Base-by-base conservation (phyloP, 2,797 vertebrate genomes). In the Rhadinocentrus ornatus region DNA sequence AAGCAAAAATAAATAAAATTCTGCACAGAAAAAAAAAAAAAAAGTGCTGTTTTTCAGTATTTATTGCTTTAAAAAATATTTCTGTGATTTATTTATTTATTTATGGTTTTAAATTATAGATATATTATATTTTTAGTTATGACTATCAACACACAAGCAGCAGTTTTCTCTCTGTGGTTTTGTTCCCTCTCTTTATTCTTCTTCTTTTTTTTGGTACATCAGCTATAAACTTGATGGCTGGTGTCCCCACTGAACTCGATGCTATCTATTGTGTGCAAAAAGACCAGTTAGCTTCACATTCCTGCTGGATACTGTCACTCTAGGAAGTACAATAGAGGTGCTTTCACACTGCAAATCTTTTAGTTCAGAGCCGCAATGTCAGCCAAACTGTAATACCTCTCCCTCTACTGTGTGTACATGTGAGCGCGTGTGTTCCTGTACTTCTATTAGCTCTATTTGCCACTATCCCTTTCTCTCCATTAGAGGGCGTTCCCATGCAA, bases 301-400 rank as follows among this genome's bases (percentile, higher is more conserved):
- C 92, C 91, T 87, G 59, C 77, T 82, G 76, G 85, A 89, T 91
- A 87, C 87, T 80, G 88, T 93, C 92, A 92, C 83, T 80, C 77
- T 67, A 75, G 77, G 83, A 71, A 78, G 65, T 67, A 92, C 90
- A 93, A 92, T 86, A 71, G 88, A 90, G 84, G 62, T 81, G 87
- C 91, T 89, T 92, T 90, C 86, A 89, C 89, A 86, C 83, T 78
- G 85, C 87, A 89, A 89, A 88, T 91, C 91, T 87, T 84, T 91
- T 80, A 71, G 82, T 89, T 89, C 79, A 83, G 80, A 86, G 81
- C 72, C 65, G 89, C 91, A 87, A 74, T 66, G 84, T 93, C 92
- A 93, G 91, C 92, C 90, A 83, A 88, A 91, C 89, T 76, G 71
- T 87, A 89, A 89, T 83, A 86, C 82, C 83, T 55, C 80, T 78